These are phyloP conservation scores for Hippopotamyrus pictus DNA, from an alignment of 2,797 vertebrate species.

Conservation along the genomic window DNA sequence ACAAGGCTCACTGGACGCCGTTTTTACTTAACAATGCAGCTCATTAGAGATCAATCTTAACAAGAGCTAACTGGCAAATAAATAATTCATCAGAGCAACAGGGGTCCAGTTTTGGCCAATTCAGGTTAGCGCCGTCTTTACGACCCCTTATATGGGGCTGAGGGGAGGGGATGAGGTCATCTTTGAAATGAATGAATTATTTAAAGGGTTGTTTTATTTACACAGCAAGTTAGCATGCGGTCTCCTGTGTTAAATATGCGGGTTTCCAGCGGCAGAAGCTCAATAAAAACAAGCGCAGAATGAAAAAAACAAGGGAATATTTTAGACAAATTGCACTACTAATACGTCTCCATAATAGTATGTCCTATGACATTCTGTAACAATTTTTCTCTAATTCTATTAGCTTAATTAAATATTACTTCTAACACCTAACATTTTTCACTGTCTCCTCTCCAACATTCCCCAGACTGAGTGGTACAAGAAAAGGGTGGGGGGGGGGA, in stretches of 20 bases:
- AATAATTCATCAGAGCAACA: not conserved
- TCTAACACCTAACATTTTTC: constrained; percentile 59
- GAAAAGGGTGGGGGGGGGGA: constrained; percentile 5
- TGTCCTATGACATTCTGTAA: constrained; percentile 55
- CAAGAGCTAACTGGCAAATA: not conserved
- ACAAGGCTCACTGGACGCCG: not conserved
- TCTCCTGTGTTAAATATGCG: constrained; percentile 12
- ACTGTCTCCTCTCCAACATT: constrained; percentile 51
- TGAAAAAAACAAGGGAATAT: constrained; percentile 38
- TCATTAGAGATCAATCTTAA: not conserved
- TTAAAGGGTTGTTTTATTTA: not conserved
- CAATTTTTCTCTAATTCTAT: constrained; percentile 53
- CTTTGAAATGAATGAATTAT: not conserved
- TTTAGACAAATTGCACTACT: constrained; percentile 45
- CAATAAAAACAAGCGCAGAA: constrained; percentile 30
- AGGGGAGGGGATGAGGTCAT: not conserved
- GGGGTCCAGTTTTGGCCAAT: not conserved
- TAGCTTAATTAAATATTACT: constrained; percentile 57
- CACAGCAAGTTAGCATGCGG: not conserved
- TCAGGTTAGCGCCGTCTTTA: not conserved
- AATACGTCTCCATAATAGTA: constrained; percentile 55
- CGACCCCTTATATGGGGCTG: not conserved
- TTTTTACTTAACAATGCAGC: not conserved
- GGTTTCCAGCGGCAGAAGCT: constrained; percentile 14
- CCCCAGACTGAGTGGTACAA: constrained; percentile 30